phyloP scores from a whole-genome alignment of 2,113 vertebrate species.

The Onychorhynchus coronatus region DNA sequence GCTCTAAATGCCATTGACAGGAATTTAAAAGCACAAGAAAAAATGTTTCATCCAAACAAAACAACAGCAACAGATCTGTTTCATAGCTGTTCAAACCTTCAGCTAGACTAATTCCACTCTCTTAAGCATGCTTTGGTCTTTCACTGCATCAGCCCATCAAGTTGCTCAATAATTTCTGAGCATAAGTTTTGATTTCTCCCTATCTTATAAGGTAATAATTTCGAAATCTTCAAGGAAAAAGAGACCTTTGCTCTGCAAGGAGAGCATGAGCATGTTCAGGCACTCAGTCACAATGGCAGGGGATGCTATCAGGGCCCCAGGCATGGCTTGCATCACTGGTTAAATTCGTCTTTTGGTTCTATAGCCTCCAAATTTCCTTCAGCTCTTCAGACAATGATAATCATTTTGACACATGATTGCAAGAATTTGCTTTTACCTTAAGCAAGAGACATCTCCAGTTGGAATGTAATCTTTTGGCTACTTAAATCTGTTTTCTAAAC shows the following conservation, averaged over 20 bases:
- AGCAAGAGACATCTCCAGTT: not conserved
- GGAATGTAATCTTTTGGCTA: not conserved
- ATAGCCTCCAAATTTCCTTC: not conserved
- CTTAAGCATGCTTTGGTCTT: not conserved
- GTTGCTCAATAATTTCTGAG: not conserved
- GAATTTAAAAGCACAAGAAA: not conserved
- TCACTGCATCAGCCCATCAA: not conserved
- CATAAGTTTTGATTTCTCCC: not conserved
- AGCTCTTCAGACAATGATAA: not conserved
- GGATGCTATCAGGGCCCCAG: not conserved
- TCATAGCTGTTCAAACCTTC: not conserved
- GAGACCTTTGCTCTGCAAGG: not conserved
- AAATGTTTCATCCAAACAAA: not conserved
- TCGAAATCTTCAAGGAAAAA: not conserved
- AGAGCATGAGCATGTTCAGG: not conserved
- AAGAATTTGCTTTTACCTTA: not conserved
- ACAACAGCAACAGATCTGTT: not conserved
- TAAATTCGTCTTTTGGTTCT: conserved; percentile 1
- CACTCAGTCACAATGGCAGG: not conserved
- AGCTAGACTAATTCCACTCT: not conserved
- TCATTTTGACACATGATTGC: conserved; percentile 11
- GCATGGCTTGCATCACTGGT: not conserved
- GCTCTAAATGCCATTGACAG: not conserved
- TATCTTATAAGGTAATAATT: not conserved
- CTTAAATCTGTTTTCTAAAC: not conserved